These are phyloP conservation scores for Arizona elegans DNA, from an alignment of 2,113 vertebrate species.

Conservation along the genomic window DNA sequence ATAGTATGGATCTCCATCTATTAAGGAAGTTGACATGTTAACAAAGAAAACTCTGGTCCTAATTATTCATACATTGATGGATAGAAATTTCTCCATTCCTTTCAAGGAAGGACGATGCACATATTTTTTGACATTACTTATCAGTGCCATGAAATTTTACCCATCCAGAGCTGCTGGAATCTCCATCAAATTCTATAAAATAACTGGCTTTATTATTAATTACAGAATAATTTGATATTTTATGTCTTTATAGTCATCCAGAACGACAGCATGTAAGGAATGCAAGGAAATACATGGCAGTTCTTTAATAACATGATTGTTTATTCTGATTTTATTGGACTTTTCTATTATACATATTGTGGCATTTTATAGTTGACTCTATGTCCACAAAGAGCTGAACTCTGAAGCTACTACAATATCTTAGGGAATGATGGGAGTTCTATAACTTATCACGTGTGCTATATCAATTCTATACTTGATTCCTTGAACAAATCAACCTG, in stretches of 20 bases:
- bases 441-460: background rate
- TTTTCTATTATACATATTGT: constrained; percentile 29
- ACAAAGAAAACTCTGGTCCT: constrained; percentile 37
- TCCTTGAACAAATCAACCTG: constrained; percentile 57
- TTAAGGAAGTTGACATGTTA: constrained; percentile 43
- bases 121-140: background rate
- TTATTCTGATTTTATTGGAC: constrained; percentile 40
- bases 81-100: background rate
- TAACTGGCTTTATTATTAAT: constrained; percentile 57
- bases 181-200: constrained; percentile 55
- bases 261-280: constrained; percentile 53
- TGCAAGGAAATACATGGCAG: constrained; percentile 53
- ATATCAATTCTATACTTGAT: constrained; percentile 45
- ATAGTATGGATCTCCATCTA: constrained; percentile 59
- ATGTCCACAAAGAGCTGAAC: constrained; percentile 46
- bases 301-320: constrained; percentile 59
- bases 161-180: constrained; percentile 22
- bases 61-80: background rate
- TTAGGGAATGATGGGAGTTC: constrained; percentile 7
- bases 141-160: background rate
- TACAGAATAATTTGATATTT: constrained; percentile 41
- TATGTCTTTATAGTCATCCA: constrained; percentile 47
- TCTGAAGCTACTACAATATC: constrained; percentile 43
- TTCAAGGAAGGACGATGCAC: background rate
- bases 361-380: constrained; percentile 21